Evolutionary conservation across 1,140 invertebrate species (phyloP).

Genomic region (Cotesia glomerata): DNA sequence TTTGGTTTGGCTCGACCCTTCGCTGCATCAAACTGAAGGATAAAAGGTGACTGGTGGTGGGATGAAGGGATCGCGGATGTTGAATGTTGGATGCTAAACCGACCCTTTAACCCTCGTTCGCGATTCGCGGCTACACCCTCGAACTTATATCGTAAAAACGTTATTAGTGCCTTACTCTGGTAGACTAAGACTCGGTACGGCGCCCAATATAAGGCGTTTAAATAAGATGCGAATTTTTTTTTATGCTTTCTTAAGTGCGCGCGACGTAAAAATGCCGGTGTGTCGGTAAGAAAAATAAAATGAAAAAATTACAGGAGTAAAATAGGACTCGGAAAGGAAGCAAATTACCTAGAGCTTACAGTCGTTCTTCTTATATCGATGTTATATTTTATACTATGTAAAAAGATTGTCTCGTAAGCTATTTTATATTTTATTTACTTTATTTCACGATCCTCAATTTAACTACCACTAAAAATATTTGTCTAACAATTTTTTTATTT

Average conservation of each 20-base stretch:
- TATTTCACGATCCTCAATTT: conserved; percentile 36
- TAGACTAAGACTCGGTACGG: conserved; percentile 32
- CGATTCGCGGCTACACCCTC: conserved; percentile 44
- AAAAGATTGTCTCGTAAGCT: conserved; percentile 17
- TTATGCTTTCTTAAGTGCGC: conserved; percentile 44
- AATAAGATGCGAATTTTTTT: conserved; percentile 59
- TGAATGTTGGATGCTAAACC: background rate
- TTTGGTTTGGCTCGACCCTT: conserved; percentile 3
- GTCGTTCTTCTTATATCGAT: conserved; percentile 18
- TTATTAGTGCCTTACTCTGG: conserved; percentile 52
- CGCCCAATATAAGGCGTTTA: conserved; percentile 50
- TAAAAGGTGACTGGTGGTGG: background rate
- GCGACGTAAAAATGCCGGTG: conserved; percentile 39
- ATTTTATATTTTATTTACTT: background rate
- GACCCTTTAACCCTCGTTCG: conserved; percentile 29
- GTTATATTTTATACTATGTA: conserved; percentile 18
- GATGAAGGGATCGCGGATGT: background rate
- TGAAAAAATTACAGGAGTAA: background rate
- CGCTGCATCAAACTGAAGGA: background rate
- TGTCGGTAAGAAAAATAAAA: conserved; percentile 40
- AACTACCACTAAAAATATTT: conserved; percentile 57
- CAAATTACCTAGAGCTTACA: conserved; percentile 3
- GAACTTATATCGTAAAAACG: conserved; percentile 62
- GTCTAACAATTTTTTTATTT: conserved; percentile 34
- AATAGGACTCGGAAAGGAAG: background rate